Conservation (phyloP, 2,888 invertebrate species). For the Calliopum simillimum region DNA sequence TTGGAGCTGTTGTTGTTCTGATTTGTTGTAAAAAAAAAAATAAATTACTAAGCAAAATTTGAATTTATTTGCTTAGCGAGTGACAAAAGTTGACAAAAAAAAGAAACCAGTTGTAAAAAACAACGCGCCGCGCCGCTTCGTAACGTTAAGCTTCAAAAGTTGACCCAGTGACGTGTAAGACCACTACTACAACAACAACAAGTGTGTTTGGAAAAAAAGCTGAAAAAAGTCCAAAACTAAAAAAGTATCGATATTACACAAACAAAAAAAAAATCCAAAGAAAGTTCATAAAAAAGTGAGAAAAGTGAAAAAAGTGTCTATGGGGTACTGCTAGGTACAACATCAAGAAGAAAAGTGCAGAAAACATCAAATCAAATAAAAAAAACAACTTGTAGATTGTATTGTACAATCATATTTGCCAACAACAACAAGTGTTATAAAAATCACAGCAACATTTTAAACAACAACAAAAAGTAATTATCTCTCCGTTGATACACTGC, state of each 20-base stretch:
- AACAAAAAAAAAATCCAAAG: conserved; percentile 36
- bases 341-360: conserved; percentile 39
- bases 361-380: conserved; percentile 41
- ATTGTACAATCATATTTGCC: conserved; percentile 29
- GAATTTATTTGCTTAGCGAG: not conserved
- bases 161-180: conserved; percentile 21
- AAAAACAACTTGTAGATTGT: conserved; percentile 47
- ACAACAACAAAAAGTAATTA: too few species aligned
- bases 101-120: not conserved
- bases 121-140: conserved; percentile 4
- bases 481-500: too few species aligned
- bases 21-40: not conserved
- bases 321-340: conserved; percentile 2
- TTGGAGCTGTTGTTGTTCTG: not conserved
- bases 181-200: not conserved
- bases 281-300: conserved; percentile 43
- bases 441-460: too few species aligned
- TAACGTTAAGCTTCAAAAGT: conserved; percentile 23
- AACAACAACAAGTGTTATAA: not conserved
- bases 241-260: conserved; percentile 16
- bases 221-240: conserved; percentile 15
- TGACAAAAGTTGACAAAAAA: not conserved
- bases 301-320: conserved; percentile 42
- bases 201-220: conserved; percentile 26
- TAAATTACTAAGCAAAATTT: not conserved